These are phyloP conservation scores for Pristionchus japonicus DNA, from an alignment of 2,888 invertebrate genomes.

Conservation along the genomic window DNA sequence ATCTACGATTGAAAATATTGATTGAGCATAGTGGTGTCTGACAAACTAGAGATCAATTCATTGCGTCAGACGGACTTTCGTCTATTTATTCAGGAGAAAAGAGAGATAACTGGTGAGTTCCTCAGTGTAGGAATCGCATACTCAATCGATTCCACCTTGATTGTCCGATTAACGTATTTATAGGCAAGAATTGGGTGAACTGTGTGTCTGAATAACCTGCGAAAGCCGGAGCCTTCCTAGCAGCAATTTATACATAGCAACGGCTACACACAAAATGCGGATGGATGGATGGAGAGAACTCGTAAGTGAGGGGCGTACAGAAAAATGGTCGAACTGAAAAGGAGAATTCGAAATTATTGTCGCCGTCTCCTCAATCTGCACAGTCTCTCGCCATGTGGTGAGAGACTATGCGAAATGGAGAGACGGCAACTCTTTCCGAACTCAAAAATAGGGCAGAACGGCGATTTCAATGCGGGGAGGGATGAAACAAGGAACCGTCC, in stretches of 20 bases:
- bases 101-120: constrained; percentile 21
- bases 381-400: not conserved
- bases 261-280: not conserved
- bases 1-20: too few species aligned
- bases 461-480: not conserved
- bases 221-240: not conserved
- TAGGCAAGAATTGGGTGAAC: not conserved
- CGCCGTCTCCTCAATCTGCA: not conserved
- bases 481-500: constrained; percentile 11
- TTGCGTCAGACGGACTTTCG: not conserved
- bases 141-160: not conserved
- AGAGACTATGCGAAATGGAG: not conserved
- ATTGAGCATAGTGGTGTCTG: too few species aligned
- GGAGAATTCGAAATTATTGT: not conserved
- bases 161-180: not conserved
- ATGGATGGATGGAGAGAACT: not conserved
- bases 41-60: too few species aligned
- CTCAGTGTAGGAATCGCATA: not conserved
- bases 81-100: not conserved
- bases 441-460: not conserved
- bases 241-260: constrained; percentile 22
- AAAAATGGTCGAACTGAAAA: not conserved
- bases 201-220: not conserved
- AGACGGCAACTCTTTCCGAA: not conserved
- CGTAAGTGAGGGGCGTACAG: not conserved